Base-by-base conservation (phyloP, 92 coral and sea anemone species). In the Metridium senile region DNA sequence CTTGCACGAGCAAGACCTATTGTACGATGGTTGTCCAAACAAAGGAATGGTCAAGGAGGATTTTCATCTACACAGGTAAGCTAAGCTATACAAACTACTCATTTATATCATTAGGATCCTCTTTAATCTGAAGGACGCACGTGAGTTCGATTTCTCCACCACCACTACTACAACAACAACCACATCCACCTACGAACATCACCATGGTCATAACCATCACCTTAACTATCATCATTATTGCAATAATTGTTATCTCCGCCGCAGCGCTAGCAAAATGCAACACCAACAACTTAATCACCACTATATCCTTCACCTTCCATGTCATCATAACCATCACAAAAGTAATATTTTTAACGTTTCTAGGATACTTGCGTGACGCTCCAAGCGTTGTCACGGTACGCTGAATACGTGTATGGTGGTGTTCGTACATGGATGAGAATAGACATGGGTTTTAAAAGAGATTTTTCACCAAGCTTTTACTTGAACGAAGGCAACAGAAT, bases 331-430 rank as follows among this genome's bases (percentile, higher is more conserved):
- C n/a, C n/a, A n/a, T n/a, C n/a, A n/a, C n/a, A n/a, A n/a, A n/a
- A n/a, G n/a, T n/a, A n/a, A n/a, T n/a, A n/a, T n/a, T 7, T 25
- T 9, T 52, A 10, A 34, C 29, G 29, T 28, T n/a, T n/a, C n/a
- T n/a, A n/a, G 98, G 98, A 93, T 81, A 93, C 98, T 0, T 93
- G 98, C 71, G 97, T 93, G 27, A 93, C 91, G 30, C 84, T 93
- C 46, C 97, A 93, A 82, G 91, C 98, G 33, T 76, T 94, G 46
- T 86, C 97, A 30, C 81, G 76, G 76, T 94, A 86, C 68, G 98
- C 98, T 58, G 88, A 82, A 54, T 62, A 75, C 2, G 88, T 54
- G n/a, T n/a, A 83, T 18, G 58, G 69, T 7, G 74, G 20, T 61
- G 57, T 39, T 6, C 6, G 32, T 53, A 74, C 84, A 35, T 62